Base-by-base conservation (phyloP, 1,140 invertebrate genomes). In the Pteromalus puparum region DNA sequence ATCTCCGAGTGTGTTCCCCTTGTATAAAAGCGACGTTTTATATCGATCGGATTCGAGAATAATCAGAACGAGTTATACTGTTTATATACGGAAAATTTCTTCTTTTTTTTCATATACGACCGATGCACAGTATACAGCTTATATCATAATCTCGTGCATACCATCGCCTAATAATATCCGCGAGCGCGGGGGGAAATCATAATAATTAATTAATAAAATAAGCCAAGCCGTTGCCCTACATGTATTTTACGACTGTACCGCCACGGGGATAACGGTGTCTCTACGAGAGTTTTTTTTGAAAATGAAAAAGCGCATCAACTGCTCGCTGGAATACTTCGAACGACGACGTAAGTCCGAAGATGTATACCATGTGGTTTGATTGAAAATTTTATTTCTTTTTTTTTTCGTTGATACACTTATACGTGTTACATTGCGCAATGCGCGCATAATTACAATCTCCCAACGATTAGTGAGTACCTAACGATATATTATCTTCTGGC, bases 191-290 rank as follows among this genome's bases (percentile, higher is more conserved):
- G 48, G 18, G 48, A 53, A n/a, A 70, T 70, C 26, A 28, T 70
- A 70, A 70, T 70, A 70, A 70, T 70, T 70, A 28, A 28, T 26
- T 70, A 28, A 70, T 70, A 70, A 70, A 70, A 70, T 70, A 13
- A 42, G 38, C 26, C 24, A 70, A 61, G 67, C 4, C 67, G 21
- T 30, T 70, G 28, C 67, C 67, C 67, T 18, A 70, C 67, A 70
- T 70, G 67, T 70, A 70, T 28, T 70, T 70, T 42, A 24, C 42
- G 53, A 61, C 53, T 28, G 67, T n/a, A n/a, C n/a, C 67, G 67
- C 67, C 28, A 26, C 5, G 24, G 26, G 24, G 28, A 30, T 70
- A 70, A 70, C 67, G 67, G 67, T 70, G 61, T 42, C 24, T 28
- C 24, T 70, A 28, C 24, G 24, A 28, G 24, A 28, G 67, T 70